Evolutionary conservation across 2,797 vertebrate genomes (phyloP), one percentile per base, ranked within the genome.

Genomic region (Platyrinchus mystaceus): DNA sequence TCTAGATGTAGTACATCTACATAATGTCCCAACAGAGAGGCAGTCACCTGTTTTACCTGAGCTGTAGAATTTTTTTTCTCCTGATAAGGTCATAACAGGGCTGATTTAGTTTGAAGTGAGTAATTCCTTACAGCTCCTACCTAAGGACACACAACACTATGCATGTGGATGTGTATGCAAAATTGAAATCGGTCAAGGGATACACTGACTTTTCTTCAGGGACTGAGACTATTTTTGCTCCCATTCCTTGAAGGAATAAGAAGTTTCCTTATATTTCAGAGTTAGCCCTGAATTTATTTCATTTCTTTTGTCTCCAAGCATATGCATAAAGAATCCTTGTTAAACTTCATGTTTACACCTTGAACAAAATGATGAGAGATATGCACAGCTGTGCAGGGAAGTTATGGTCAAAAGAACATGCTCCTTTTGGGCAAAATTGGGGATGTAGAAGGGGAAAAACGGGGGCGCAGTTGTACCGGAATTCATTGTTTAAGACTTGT

Each of bases 401-500:
- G 27, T 69, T 69, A 4, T 0, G 41, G 41, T 60, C 43, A 21
- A 37, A 64, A 84, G 75, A 62, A 63, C 4, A 21, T 37, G 43
- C 56, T 84, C 36, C 78, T 80, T 24, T 16, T 50, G 84, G 63
- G 37, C 49, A 41, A 37, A 52, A 43, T 1, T 10, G 13, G 67
- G 63, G n/a, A 14, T 30, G 24, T 36, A 64, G 59, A 82, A 84
- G 37, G 53, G 90, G 80, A 60, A 70, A 56, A 79, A 88, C 69
- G 60, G 87, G 82, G 67, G 43, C 14, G 1, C 71, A 50, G 36
- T 46, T 90, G 84, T 79, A 71, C 90, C 91, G 53, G 66, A 62
- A 67, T 26, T 92, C 67, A 26, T 64, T 93, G 78, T 90, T 86
- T 75, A 39, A 84, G 39, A n/a, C 55, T 41, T 90, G 74, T 71